Base-by-base conservation (phyloP, 2,113 vertebrate genomes). In the Ptilorrhoa leucosticta region DNA sequence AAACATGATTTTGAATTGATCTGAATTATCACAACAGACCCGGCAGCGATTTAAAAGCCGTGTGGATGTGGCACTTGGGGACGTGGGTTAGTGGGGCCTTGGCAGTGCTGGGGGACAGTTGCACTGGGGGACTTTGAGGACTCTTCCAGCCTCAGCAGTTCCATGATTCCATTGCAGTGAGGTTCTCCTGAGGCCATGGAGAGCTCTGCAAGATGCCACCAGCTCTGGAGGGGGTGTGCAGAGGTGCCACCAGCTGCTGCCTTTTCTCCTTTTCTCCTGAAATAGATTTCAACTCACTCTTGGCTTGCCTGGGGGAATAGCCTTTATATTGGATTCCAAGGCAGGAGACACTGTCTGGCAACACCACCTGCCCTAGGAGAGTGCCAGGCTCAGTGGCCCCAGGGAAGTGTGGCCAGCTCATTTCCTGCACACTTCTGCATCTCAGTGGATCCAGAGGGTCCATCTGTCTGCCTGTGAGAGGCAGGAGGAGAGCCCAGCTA, bases 331-430 rank as follows among this genome's bases (percentile, higher is more conserved):
- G 56, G 53, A 10, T 37, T 44, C 44, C 28, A 48, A 63, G 84
- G 88, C 70, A 93, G 70, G 61, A 28, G 44, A 16, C 12, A 2
- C 15, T 37, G 14, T 3, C 64, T 58, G 35, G 23, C 64, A 63
- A 10, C 19, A 27, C 16, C 65, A 18, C 8, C 48, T 70, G 87
- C 31, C 47, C 45, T 27, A 10, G 70, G 42, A 51, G 30, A 14
- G 40, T 47, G 23, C 54, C 16, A 7, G 48, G n/a, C 64, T 45
- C 5, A 0, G 63, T 7, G 33, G 3, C 17, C 15, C 21, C 11
- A 33, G 30, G 48, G 63, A 54, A 45, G 7, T 0, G 0, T 23
- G 35, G 13, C 31, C 84, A 50, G 44, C 4, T 8, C 7, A 0
- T 35, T 9, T 30, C 61, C 72, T 48, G 11, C 70, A 11, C 48